These are phyloP conservation scores for Rhabdornis inornatus DNA, from an alignment of 2,113 vertebrate species.

Conservation along the genomic window DNA sequence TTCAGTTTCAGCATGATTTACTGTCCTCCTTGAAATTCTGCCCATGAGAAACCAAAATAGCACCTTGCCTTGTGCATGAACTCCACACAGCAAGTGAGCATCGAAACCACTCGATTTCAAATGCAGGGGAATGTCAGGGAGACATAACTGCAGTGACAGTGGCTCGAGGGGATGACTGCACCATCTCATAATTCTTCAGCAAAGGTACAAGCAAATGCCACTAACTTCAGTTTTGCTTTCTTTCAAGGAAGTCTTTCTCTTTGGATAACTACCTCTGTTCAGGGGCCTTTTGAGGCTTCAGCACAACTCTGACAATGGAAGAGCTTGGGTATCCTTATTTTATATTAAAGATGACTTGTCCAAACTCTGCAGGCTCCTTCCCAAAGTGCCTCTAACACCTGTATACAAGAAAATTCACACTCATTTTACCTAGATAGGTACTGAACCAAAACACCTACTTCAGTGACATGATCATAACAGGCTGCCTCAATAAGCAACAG, in stretches of 20 bases:
- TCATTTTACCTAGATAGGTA: background rate
- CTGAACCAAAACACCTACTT: background rate
- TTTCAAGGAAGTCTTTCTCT: slow-evolving; percentile 3
- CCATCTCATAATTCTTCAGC: background rate
- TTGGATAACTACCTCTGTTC: background rate
- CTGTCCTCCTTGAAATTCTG: background rate
- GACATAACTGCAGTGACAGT: slow-evolving; percentile 30
- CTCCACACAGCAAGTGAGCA: background rate
- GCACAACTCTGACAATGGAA: background rate
- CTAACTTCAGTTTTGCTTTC: slow-evolving; percentile 26
- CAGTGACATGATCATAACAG: background rate
- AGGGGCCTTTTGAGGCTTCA: background rate
- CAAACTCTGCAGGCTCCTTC: background rate
- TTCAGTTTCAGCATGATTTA: background rate
- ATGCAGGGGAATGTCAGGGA: background rate
- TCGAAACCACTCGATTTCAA: background rate
- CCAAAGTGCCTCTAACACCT: background rate
- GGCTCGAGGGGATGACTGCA: slow-evolving; percentile 18
- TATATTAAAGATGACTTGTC: background rate
- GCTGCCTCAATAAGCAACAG: background rate
- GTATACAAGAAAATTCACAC: background rate
- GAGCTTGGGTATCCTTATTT: background rate
- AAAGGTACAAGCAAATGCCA: slow-evolving; percentile 36
- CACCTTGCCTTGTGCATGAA: slow-evolving; percentile 24
- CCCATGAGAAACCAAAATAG: slow-evolving; percentile 29